Base-by-base conservation (phyloP, 2,797 vertebrate genomes). In the Hydrolagus colliei region DNA sequence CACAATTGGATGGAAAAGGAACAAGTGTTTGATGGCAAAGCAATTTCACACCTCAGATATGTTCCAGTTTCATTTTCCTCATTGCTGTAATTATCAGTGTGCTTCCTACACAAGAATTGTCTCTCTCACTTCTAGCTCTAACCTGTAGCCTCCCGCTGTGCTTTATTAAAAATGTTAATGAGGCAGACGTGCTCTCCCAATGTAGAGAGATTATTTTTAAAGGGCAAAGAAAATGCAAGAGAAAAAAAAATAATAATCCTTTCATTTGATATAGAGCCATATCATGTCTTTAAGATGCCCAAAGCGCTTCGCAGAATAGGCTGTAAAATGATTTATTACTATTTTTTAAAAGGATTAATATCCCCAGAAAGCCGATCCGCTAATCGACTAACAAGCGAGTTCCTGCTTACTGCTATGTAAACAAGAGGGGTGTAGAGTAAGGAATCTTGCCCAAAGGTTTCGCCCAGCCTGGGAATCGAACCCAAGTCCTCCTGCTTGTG, bases 31-130 rank as follows among this genome's bases (percentile, higher is more conserved):
- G 61, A 85, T 87, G 86, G 86, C 87, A 86, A 59, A 84, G 85
- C 86, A 86, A 86, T 88, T 72, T 80, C 77, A 72, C 87, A 88
- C 86, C 87, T 86, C 85, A 72, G 76, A n/a, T 86, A 87, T 77
- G 87, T 87, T 86, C 88, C 86, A 65, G 87, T 87, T 90, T 90
- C 86, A 88, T 87, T 89, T 87, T 87, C 86, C 88, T 89, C 87
- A 63, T 87, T 88, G 87, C 87, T 87, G 76, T 88, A 91, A 90
- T 91, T 90, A 89, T 89, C 89, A 86, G 86, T 87, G 89, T 86
- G 86, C 87, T 89, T 88, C 86, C 87, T 61, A 86, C 79, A 35
- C 86, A 86, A 88, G 87, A 87, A 86, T 87, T 85, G 86, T 87
- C 80, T 87, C 85, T 85, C 88, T 86, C 88, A 77, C 73, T 74